These are phyloP conservation scores for Laticauda laticaudata DNA, from an alignment of 2,113 vertebrate species.

Conservation along the genomic window DNA sequence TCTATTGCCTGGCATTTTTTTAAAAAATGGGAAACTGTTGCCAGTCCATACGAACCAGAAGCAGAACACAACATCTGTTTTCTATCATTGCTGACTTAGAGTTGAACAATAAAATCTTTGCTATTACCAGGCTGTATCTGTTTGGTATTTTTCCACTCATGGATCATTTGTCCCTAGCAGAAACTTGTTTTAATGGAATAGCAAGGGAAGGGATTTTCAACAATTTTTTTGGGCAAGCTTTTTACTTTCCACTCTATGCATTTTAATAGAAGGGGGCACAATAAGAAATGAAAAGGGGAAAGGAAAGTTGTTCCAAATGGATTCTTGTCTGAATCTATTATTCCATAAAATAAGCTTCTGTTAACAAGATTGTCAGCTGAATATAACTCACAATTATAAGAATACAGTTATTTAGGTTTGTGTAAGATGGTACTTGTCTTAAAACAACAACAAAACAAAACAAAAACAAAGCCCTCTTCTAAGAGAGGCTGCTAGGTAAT, in stretches of 20 bases:
- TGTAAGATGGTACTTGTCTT: background rate
- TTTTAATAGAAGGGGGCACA: background rate
- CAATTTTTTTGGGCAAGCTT: background rate
- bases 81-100: background rate
- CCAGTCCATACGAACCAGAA: background rate
- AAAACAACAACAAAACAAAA: slow-evolving; percentile 7
- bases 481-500: background rate
- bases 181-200: background rate
- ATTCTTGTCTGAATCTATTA: background rate
- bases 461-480: background rate
- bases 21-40: background rate
- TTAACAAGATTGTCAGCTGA: background rate
- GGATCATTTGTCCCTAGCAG: background rate
- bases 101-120: background rate
- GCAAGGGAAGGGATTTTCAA: background rate
- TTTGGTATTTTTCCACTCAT: background rate
- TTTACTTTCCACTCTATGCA: background rate
- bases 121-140: background rate
- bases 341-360: background rate
- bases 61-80: background rate
- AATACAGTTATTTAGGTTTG: background rate
- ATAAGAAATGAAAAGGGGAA: background rate
- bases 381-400: background rate
- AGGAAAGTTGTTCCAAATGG: background rate
- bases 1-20: background rate